These are phyloP conservation scores for Leptothorax acervorum DNA, from an alignment of 2,888 invertebrate species.

Conservation along the genomic window DNA sequence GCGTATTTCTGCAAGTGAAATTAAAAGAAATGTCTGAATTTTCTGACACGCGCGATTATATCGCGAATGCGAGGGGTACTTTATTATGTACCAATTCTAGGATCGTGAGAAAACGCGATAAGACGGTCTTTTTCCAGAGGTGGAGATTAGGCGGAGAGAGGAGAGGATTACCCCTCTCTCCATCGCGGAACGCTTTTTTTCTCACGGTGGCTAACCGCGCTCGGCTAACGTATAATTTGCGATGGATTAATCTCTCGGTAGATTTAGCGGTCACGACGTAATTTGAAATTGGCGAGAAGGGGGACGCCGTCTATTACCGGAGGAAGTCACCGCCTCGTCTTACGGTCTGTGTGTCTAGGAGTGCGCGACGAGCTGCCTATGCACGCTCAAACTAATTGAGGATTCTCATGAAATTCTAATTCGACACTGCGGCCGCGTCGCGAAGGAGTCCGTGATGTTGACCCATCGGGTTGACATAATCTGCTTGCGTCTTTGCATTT, in stretches of 20 bases:
- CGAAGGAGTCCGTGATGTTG: constrained; percentile 18
- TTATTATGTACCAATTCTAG: background rate
- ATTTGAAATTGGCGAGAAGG: constrained; percentile 26
- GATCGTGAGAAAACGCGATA: constrained; percentile 33
- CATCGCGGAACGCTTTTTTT: constrained; percentile 8
- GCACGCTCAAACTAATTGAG: constrained; percentile 70
- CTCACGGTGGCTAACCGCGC: constrained; percentile 3
- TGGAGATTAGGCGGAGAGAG: background rate
- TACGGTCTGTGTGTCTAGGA: constrained; percentile 60
- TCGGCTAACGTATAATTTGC: constrained; percentile 34
- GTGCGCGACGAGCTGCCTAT: constrained; percentile 52
- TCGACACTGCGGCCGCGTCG: constrained; percentile 16
- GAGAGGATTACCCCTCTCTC: background rate
- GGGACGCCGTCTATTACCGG: constrained; percentile 34
- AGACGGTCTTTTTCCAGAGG: background rate
- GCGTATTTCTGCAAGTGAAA: constrained; percentile 4
- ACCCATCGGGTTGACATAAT: background rate
- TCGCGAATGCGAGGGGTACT: background rate
- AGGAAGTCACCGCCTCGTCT: constrained; percentile 53
- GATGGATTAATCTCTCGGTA: constrained; percentile 40
- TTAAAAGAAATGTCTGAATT: background rate
- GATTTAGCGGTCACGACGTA: constrained; percentile 35
- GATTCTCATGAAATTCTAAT: constrained; percentile 73
- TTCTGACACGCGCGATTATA: background rate
- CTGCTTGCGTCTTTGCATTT: background rate